Evolutionary conservation across 2,797 vertebrate species (phyloP), one percentile per base, ranked within the genome.

Genomic region (Mus minutoides): DNA sequence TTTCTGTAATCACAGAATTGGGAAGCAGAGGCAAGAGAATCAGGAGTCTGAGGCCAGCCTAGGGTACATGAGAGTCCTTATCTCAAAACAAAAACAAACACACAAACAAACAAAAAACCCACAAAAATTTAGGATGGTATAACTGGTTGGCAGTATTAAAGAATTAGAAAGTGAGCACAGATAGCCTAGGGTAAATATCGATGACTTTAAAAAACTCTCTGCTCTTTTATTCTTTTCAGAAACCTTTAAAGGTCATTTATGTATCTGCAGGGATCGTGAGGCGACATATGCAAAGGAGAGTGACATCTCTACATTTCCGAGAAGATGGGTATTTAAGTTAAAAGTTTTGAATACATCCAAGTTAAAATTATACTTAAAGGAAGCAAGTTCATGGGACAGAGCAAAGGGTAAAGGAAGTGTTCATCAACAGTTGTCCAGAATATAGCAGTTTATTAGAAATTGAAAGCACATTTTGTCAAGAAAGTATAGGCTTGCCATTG

Each of bases 401-500:
- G n/a, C 79, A 79, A 96, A 79, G 29, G 60, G 31, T 64, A 46
- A 24, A 76, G 6, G 43, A 80, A 89, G 17, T 43, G 64, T 94
- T 94, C 37, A 80, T 8, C 91, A 62, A 78, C 43, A 75, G 79
- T 31, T 49, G 97, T 91, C 75, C 43, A 87, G 69, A 94, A 21
- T 76, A 87, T 95, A 54, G 88, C 43, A 76, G 11, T 58, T 91
- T 5, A 84, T 89, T 92, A 87, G 76, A 85, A 93, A 89, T 94
- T 69, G 19, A 37, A 93, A 94, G 58, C 24, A 24, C 73, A 75
- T 75, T 96, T 95, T 93, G 26, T 73, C 88, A 75, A 73, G 56
- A 56, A 92, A 83, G 26, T 52, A 62, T 62, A 78, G 49, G 29
- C 31, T 85, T n/a, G 12, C 6, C 6, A 6, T 85, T 49, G 40